phyloP scores from a whole-genome alignment of 2,113 vertebrate species.

The Antechinus stuartii region DNA sequence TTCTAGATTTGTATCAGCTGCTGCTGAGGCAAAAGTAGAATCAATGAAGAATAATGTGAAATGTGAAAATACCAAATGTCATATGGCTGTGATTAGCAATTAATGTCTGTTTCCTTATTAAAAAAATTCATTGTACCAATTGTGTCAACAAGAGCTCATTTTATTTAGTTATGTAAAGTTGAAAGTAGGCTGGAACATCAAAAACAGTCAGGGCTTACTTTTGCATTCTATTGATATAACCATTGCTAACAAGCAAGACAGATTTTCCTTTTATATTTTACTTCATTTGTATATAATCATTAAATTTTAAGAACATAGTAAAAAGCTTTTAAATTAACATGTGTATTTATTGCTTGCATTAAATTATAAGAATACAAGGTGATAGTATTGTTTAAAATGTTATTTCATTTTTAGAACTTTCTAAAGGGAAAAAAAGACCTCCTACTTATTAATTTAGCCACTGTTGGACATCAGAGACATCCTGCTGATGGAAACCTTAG shows the following conservation, averaged over 20 bases:
- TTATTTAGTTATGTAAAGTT: not conserved
- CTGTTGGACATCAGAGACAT: not conserved
- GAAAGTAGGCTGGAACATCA: not conserved
- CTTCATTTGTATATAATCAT: not conserved
- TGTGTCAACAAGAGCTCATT: constrained; percentile 14
- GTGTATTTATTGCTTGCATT: not conserved
- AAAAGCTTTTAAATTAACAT: not conserved
- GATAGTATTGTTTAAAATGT: not conserved
- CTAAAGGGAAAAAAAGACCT: not conserved
- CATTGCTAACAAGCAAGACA: constrained; percentile 21
- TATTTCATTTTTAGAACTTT: not conserved
- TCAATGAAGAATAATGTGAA: constrained; percentile 18
- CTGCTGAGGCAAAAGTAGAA: not conserved
- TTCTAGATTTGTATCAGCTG: constrained; percentile 8
- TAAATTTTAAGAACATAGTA: not conserved
- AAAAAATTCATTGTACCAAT: constrained; percentile 20
- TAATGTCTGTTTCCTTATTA: not conserved
- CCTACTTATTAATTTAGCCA: not conserved
- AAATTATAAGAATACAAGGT: not conserved
- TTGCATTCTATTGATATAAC: not conserved
- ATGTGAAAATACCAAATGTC: constrained; percentile 15
- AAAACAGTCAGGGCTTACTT: constrained; percentile 38
- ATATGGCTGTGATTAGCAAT: constrained; percentile 29
- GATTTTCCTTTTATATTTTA: not conserved
- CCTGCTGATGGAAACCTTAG: not conserved